A percentile compares a stretch with the other conserved stretches of the same genome.
Conservation (phyloP, 2,797 vertebrate genomes). For the Urocyon cinereoargenteus region DNA sequence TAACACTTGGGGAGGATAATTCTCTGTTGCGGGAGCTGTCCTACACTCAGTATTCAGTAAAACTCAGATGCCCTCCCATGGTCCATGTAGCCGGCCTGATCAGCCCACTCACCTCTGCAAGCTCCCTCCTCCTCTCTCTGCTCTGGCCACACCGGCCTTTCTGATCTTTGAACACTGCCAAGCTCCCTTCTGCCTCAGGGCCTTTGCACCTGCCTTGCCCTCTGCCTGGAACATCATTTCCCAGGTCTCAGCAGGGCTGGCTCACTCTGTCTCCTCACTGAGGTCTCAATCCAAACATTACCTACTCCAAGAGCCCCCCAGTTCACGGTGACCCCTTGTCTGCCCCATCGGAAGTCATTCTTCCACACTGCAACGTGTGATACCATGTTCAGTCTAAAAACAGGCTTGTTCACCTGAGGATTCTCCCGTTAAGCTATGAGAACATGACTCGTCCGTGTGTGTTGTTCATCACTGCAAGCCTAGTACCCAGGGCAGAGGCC, state of each 20-base stretch:
- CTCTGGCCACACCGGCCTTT: background rate
- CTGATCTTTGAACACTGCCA: background rate
- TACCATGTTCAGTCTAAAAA: fast-evolving
- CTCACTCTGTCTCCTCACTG: background rate
- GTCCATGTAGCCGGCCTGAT: fast-evolving
- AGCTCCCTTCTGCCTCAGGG: background rate
- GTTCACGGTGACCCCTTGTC: fast-evolving
- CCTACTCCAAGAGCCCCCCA: background rate
- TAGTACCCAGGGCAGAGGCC: background rate
- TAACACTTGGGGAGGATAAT: fast-evolving
- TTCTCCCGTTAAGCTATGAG: fast-evolving
- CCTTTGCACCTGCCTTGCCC: background rate
- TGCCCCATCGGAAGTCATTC: fast-evolving
- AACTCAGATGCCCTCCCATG: background rate
- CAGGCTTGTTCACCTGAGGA: fast-evolving
- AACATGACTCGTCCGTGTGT: background rate
- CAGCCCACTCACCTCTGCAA: background rate
- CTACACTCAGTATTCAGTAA: background rate
- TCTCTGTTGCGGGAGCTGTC: fast-evolving
- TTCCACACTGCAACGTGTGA: fast-evolving
- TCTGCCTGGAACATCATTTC: background rate
- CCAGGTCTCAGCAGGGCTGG: background rate
- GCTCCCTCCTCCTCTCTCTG: background rate
- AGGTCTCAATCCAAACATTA: background rate
- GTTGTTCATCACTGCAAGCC: background rate